Percentiles rank a stretch among this genome's conserved stretches.
These are phyloP conservation scores for Frankliniella intonsa DNA, from an alignment of 2,888 invertebrate species.

Conservation along the genomic window DNA sequence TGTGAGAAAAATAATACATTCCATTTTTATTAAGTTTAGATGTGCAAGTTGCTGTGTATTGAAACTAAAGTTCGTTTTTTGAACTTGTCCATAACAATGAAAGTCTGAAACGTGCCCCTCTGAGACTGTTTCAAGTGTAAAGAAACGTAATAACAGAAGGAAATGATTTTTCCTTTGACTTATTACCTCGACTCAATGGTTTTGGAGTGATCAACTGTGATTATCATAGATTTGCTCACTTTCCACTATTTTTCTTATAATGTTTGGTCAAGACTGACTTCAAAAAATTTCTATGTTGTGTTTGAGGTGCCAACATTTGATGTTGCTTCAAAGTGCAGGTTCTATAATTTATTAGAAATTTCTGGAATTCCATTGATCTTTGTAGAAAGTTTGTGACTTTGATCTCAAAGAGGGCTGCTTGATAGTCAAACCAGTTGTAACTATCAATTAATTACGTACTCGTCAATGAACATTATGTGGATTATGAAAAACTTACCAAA, in stretches of 20 bases:
- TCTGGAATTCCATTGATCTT: not conserved
- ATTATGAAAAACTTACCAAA: not conserved
- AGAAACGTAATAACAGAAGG: not conserved
- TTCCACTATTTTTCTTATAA: not conserved
- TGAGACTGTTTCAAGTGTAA: not conserved
- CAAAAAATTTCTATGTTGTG: not conserved
- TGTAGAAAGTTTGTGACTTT: not conserved
- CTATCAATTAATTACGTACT: not conserved
- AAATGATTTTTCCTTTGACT: not conserved
- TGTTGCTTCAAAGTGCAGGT: not conserved
- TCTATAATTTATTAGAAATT: not conserved
- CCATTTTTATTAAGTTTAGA: not conserved
- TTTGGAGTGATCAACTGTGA: not conserved
- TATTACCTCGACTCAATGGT: not conserved
- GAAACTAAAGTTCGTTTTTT: not conserved
- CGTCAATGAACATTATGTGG: no score
- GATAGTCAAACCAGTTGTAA: not conserved
- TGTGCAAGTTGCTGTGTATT: not conserved
- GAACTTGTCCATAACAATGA: not conserved
- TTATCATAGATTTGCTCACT: slow-evolving; percentile 1
- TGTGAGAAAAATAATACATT: slow-evolving; percentile 15
- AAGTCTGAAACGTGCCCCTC: slow-evolving; percentile 1
- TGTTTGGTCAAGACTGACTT: slow-evolving; percentile 7
- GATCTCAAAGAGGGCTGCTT: slow-evolving; percentile 21
- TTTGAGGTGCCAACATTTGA: not conserved